A percentile compares a stretch with the other conserved stretches of the same genome.
Evolutionary conservation across 2,797 vertebrate species (phyloP).

Genomic region (Microhierax caerulescens): DNA sequence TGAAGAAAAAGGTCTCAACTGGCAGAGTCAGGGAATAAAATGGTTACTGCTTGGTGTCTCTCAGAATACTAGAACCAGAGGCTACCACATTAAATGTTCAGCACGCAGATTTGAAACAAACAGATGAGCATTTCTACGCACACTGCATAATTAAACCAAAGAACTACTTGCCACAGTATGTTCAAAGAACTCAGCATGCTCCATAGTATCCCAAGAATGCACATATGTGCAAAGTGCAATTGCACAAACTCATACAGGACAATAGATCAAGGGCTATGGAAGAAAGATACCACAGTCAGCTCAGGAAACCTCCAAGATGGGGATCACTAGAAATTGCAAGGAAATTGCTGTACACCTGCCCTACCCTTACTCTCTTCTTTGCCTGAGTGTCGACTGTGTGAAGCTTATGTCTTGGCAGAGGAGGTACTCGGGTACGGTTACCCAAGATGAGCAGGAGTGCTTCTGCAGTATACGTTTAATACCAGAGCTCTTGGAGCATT

Average conservation of each 20-base stretch:
- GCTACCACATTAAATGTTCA: background rate
- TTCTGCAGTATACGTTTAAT: background rate
- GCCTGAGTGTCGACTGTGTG: background rate
- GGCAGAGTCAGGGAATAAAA: background rate
- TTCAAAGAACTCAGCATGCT: background rate
- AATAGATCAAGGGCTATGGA: background rate
- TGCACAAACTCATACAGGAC: background rate
- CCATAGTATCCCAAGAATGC: background rate
- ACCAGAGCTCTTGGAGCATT: background rate
- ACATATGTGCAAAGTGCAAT: background rate
- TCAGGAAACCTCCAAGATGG: background rate
- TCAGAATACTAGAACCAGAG: background rate
- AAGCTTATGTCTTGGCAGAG: background rate
- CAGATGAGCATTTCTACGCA: background rate
- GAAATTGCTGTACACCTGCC: background rate
- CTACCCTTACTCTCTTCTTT: background rate
- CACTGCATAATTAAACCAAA: background rate
- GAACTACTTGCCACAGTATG: background rate
- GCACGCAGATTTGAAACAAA: background rate
- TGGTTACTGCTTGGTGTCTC: background rate
- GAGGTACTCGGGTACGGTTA: background rate
- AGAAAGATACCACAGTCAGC: background rate
- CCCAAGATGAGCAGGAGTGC: background rate
- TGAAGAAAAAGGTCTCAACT: background rate
- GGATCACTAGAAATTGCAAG: background rate